Base-by-base conservation (phyloP, 1,140 invertebrate genomes). In the Lerema accius region DNA sequence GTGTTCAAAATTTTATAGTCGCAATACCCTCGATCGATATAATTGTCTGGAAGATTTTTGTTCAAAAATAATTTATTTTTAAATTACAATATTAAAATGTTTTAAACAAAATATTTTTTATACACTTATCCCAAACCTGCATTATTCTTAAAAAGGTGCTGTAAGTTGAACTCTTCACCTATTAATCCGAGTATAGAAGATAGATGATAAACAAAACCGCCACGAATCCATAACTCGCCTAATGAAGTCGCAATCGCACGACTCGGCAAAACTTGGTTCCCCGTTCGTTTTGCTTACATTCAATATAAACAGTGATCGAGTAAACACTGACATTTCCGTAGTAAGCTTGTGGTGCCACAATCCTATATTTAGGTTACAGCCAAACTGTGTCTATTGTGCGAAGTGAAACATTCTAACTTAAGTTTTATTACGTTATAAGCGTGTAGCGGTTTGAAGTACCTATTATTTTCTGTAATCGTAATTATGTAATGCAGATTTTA, bases 321-420 rank as follows among this genome's bases (percentile, higher is more conserved):
- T 80, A 84, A 82, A 78, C 74, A 80, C 65, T 65, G 71, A 76
- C 71, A 75, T 84, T 80, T 78, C 76, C 76, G 74, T 76, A 74
- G 73, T 71, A 67, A 56, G 76, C 67, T 75, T 78, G 78, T 83
- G 70, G 71, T 70, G 73, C 77, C 76, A 81, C 84, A 86, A 87
- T 87, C 76, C 80, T 82, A 89, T 86, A 87, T 89, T 89, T 89
- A 89, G 86, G 86, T 87, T 87, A 85, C 84, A 82, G 75, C 79
- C 84, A 86, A 87, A 89, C 84, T 81, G 71, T 82, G 78, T 86
- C 82, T 82, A 89, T 87, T 89, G 86, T 89, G 80, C 82, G 82
- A 86, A 86, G 84, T 86, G 79, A 86, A 89, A 84, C 78, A 82
- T 82, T 86, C 79, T 78, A 76, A 74, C 77, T 80, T 82, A 76